Evolutionary conservation across 2,888 invertebrate species (phyloP), one percentile per base, ranked within the genome.

Genomic region (Oligia strigilis): DNA sequence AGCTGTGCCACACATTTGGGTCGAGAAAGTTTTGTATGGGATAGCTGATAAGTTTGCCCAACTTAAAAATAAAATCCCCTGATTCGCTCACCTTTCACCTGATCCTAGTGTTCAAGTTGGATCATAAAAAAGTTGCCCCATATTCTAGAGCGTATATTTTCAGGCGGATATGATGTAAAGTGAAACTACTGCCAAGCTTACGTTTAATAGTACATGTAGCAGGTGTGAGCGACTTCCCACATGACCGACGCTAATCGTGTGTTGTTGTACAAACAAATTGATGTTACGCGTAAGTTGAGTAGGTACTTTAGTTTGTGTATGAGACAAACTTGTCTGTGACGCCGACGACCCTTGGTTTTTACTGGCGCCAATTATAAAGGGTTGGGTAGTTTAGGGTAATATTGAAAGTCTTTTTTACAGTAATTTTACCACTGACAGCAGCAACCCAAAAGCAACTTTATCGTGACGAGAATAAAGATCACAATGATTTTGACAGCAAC

Each of bases 241-340:
- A 92, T 90, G 91, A 90, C 90, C 90, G 88, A 89, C 90, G 92
- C 94, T 95, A 96, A 96, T 96, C 94, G 94, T 94, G 90, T 91
- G 93, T 93, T 95, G 94, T 96, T 95, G 92, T 94, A 94, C 92
- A 94, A 95, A 95, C 94, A 95, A 95, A 95, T 95, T 95, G 94
- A 93, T 94, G 94, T 94, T 93, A 88, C 90, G 91, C 88, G 84
- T 92, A 93, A 95, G 92, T 95, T 95, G 84, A n/a, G 64, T 19
- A 17, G 23, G 58, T 13, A n/a, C 86, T 88, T 58, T 91, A 91
- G 91, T 93, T 92, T 88, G 87, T 64, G 40, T 36, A 23, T n/a
- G 55, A 52, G 4, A 49, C 67, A 78, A 78, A 82, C 77, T 76
- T 74, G 29, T 60, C 65, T 71, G 58, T 52, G 66, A 72, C 29